Evolutionary conservation across 2,113 vertebrate genomes (phyloP), one percentile per base, ranked within the genome.

Genomic region (Pachypanchax playfairii): DNA sequence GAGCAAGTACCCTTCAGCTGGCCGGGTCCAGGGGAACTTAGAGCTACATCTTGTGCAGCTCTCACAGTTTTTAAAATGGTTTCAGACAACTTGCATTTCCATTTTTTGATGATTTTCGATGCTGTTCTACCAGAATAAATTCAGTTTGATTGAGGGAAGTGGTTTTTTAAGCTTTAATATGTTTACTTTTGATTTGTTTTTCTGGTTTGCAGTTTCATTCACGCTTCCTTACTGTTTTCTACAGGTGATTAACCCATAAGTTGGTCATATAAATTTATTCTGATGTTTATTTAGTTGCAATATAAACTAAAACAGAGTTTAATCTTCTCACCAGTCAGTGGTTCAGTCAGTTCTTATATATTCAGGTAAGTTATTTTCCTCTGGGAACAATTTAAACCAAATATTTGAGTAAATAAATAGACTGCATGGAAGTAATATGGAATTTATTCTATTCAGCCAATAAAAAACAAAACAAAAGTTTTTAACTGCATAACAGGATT

Each of bases 1-100:
- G 64, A 75, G 68, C 52, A 26, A 58, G 41, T 22, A 43, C 54
- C 39, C 42, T 61, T 43, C 17, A 50, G 58, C 26, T 47, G 50
- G 28, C 49, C 33, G 29, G 29, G 11, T 73, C 29, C 39, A 44
- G 24, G 20, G 44, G 46, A 58, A 50, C 42, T 14, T 25, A 26
- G 26, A 60, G 60, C 18, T 48, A 18, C 44, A 26, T 48, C 25
- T 6, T 56, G 24, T 12, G 26, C 25, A 44, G 41, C n/a, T n/a
- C 17, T 47, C 31, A 47, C 3, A 22, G 24, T 17, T 36, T 31
- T 44, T 58, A 14, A 29, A 57, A 57, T 15, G n/a, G 7, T 29
- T 15, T 57, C 18, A 21, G 41, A 29, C 39, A 58, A 43, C 25
- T 8, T 4, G 48, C 3, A 60, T 33, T 57, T 57, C 18, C 54